Base-by-base conservation (phyloP, 1,140 invertebrate genomes). In the Globodera ellingtonae region DNA sequence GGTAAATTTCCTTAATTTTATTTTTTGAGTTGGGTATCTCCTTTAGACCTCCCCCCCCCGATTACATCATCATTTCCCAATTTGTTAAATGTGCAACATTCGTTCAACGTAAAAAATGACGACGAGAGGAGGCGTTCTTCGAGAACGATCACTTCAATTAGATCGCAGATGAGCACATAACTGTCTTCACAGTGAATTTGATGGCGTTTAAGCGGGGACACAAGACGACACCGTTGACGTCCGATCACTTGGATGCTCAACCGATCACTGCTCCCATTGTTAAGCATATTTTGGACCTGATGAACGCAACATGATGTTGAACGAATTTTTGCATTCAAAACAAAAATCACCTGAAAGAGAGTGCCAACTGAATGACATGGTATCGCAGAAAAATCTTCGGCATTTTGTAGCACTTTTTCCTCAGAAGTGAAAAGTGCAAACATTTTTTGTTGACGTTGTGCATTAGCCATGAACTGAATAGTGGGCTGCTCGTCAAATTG, bases 241-340 rank as follows among this genome's bases (percentile, higher is more conserved):
- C 78, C 78, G 59, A 79, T 65, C 59, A 77, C 46, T 79, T 79
- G 78, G 6, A 79, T 79, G n/a, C 76, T 79, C 52, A 77, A 35
- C 35, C 48, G 78, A 50, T 79, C 35, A 15, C 50, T 48, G 21
- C 24, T 48, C 5, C 21, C 21, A 59, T 65, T 69, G 13, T 52
- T 7, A n/a, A 66, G 67, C 15, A 69, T 21, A 48, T 66, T 77
- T 77, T 66, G 75, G 13, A 77, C 67, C 65, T 77, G 66, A 77
- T n/a, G 66, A 76, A 76, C 4, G 48, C 13, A 15, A 56, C 3
- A 35, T 2, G 35, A 35, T 35, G 35, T 35, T 13, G 47, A 18
- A 73, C 7, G 5, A 6, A 18, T 35, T 46, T 56, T 7, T 15
- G 24, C 0, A n/a, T 4, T 18, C 18, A 77, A 47, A n/a, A 77